phyloP scores from a whole-genome alignment of 2,888 invertebrate species.

The Rapana venosa region DNA sequence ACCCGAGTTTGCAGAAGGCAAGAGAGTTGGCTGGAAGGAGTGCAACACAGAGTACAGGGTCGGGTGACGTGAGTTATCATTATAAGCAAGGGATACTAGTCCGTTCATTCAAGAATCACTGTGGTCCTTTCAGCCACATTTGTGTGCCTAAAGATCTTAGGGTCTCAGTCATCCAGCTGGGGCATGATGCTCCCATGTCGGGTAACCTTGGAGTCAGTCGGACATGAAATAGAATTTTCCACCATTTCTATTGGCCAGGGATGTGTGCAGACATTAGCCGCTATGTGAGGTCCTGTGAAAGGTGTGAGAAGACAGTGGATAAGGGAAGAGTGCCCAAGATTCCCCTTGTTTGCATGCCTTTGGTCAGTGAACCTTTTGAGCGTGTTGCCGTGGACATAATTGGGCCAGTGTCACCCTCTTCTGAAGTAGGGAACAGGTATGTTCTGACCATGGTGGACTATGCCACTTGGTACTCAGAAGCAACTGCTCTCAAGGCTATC shows the following conservation, averaged over 20 bases:
- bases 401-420: conserved; percentile 52
- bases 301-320: conserved; percentile 41
- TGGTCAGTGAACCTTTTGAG: conserved; percentile 43
- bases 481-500: conserved; percentile 51
- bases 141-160: too few species aligned
- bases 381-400: conserved; percentile 52
- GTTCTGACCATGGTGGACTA: conserved; percentile 54
- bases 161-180: conserved; percentile 13
- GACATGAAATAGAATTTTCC: not conserved
- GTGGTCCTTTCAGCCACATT: too few species aligned
- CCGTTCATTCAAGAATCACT: too few species aligned
- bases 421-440: conserved; percentile 53
- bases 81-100: too few species aligned
- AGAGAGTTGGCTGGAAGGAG: too few species aligned
- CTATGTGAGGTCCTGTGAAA: conserved; percentile 48
- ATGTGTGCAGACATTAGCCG: conserved; percentile 35
- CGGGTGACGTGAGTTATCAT: too few species aligned
- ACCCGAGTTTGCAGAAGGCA: too few species aligned
- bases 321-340: conserved; percentile 42
- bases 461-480: conserved; percentile 58
- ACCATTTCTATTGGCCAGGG: conserved; percentile 49
- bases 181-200: conserved; percentile 33
- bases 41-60: too few species aligned
- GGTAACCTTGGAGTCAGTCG: conserved; percentile 37
- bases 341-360: conserved; percentile 38